Evolutionary conservation across 2,888 invertebrate genomes (phyloP).

Genomic region (Tanytarsus gracilentus): DNA sequence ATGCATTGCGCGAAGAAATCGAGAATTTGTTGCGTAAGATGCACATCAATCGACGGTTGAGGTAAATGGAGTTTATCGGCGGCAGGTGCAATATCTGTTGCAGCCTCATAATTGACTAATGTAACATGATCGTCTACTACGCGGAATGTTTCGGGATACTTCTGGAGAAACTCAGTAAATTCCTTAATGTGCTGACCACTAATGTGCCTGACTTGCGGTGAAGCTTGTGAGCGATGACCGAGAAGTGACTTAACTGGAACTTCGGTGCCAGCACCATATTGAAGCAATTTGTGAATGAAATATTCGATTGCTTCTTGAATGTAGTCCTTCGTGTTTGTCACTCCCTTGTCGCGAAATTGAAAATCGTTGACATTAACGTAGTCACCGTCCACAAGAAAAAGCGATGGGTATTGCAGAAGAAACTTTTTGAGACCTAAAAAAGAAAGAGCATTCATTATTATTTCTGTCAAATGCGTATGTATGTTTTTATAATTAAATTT

Average conservation of each 20-base stretch:
- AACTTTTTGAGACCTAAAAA: slow-evolving; percentile 82
- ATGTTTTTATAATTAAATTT: too few species aligned
- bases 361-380: slow-evolving; percentile 78
- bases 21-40: slow-evolving; percentile 69
- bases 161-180: slow-evolving; percentile 79
- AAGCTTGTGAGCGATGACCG: slow-evolving; percentile 93
- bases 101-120: slow-evolving; percentile 60
- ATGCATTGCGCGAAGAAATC: slow-evolving; percentile 76
- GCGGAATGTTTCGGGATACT: slow-evolving; percentile 76
- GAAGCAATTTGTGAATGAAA: slow-evolving; percentile 88
- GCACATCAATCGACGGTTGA: slow-evolving; percentile 70
- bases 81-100: slow-evolving; percentile 58
- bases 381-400: slow-evolving; percentile 92
- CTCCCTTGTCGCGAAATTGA: slow-evolving; percentile 52
- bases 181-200: slow-evolving; percentile 90
- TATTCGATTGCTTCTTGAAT: slow-evolving; percentile 96
- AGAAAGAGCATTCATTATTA: slow-evolving; percentile 13
- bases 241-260: slow-evolving; percentile 93
- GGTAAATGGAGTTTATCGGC: slow-evolving; percentile 59
- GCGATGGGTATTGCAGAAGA: slow-evolving; percentile 88
- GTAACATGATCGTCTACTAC: slow-evolving; percentile 79
- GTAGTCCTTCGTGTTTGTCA: slow-evolving; percentile 69
- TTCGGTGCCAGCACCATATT: slow-evolving; percentile 92
- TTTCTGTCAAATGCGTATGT: too few species aligned
- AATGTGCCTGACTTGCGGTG: slow-evolving; percentile 93